A percentile compares a stretch with the other conserved stretches of the same genome.
Evolutionary conservation across 1,140 invertebrate species (phyloP).

Genomic region (Andricus grossulariae): DNA sequence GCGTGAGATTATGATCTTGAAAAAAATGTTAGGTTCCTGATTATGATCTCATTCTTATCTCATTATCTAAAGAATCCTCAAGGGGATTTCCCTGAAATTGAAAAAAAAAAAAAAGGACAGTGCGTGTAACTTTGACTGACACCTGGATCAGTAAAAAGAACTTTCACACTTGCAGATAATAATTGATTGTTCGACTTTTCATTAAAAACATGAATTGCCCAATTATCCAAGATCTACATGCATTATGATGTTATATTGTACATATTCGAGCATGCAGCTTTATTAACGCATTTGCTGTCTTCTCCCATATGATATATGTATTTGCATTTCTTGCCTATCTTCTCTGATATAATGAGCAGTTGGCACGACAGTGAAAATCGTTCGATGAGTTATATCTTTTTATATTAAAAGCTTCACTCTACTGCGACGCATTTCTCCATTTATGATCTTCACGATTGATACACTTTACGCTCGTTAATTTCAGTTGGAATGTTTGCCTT

Average conservation of each 20-base stretch:
- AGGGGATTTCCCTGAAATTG: too few relatives aligned
- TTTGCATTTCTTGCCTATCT: constrained; percentile 13
- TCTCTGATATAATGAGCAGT: constrained; percentile 51
- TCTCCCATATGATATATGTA: not conserved
- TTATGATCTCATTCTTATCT: too few relatives aligned
- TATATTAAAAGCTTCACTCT: constrained; percentile 15
- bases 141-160: not conserved
- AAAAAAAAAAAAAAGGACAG: too few relatives aligned
- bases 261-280: not conserved
- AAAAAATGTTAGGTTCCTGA: too few relatives aligned
- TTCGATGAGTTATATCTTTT: constrained; percentile 53
- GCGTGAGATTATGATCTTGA: too few relatives aligned
- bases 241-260: not conserved
- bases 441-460: constrained; percentile 25
- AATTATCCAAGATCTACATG: constrained; percentile 1
- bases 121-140: too few relatives aligned
- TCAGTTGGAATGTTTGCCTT: constrained; percentile 14
- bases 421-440: not conserved
- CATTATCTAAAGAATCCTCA: too few relatives aligned
- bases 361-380: constrained; percentile 63
- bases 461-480: constrained; percentile 27
- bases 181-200: not conserved
- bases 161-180: not conserved
- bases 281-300: not conserved
- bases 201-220: not conserved